Evolutionary conservation across 2,113 vertebrate genomes (phyloP), one percentile per base, ranked within the genome.

Genomic region (Pungitius pungitius): DNA sequence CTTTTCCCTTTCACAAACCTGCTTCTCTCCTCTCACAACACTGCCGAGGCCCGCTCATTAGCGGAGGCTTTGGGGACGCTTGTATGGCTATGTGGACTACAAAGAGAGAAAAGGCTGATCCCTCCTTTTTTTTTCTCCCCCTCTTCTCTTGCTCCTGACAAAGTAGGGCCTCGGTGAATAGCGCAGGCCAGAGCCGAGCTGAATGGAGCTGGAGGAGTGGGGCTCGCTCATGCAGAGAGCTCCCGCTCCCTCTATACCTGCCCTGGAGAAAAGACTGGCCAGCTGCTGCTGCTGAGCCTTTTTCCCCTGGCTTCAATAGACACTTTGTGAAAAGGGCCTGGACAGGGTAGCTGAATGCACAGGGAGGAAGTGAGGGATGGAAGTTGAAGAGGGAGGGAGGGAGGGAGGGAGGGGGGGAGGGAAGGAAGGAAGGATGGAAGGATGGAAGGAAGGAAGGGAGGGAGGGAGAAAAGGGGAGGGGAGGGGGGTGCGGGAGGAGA

Each of bases 281-380:
- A 94, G 90, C 89, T 93, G 92, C 91, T 92, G 88, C 91, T 40
- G 84, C 71, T 89, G 87, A 83, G 89, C 57, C 85, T 85, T 89
- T 89, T 91, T 87, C 87, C 88, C 85, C 33, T 70, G 71, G 84
- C 82, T 88, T 93, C 88, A 94, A 93, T 93, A 91, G 92, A 83
- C 77, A 73, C 71, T 71, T 84, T 85, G 76, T 92, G 88, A 93
- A 92, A 92, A 84, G 91, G 89, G 70, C 73, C 71, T 9, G 76
- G 85, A 89, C 85, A 80, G 81, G 81, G 62, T 62, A 24, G 83
- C 78, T 90, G 84, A 91, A 91, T 86, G 58, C 63, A 4, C 58
- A 72, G 83, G 78, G 67, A 83, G 75, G 80, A 61, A 89, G 84
- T 82, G 85, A 87, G 84, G 78, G 78, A 85, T 86, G 86, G 82